phyloP scores from a whole-genome alignment of 2,113 vertebrate genomes.

The Chamaetylas fuelleborni region DNA sequence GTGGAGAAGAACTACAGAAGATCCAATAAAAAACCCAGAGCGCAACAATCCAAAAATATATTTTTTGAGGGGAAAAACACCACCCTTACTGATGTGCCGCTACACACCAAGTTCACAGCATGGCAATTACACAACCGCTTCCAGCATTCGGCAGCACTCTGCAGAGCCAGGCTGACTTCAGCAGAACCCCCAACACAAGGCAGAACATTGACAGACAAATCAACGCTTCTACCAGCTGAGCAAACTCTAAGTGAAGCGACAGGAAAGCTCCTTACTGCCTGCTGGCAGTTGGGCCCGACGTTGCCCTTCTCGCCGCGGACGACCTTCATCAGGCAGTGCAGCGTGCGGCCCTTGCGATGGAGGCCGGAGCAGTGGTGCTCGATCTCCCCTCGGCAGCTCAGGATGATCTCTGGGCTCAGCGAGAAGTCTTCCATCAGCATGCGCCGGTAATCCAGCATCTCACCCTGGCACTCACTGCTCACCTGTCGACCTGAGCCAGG shows the following conservation, averaged over 20 bases:
- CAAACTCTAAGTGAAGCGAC: fast-evolving
- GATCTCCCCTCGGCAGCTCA: conserved; percentile 92
- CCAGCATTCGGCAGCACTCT: background rate
- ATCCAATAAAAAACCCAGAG: background rate
- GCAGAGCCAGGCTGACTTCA: background rate
- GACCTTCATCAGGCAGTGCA: conserved; percentile 95
- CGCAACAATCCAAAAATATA: background rate
- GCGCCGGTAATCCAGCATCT: conserved; percentile 95
- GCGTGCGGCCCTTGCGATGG: conserved; percentile 92
- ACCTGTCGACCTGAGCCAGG: conserved; percentile 84
- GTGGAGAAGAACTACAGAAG: background rate
- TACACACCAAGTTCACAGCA: background rate
- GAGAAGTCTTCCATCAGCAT: conserved; percentile 99
- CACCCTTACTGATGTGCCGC: background rate
- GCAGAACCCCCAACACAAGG: fast-evolving
- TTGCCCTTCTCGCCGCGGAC: conserved; percentile 84
- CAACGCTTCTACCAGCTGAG: background rate
- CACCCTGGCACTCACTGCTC: conserved; percentile 94
- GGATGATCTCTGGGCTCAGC: conserved; percentile 93
- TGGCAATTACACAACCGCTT: background rate
- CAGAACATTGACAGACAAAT: fast-evolving
- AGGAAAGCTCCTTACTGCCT: conserved; percentile 80
- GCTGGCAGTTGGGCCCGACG: conserved; percentile 86
- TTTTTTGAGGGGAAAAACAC: background rate
- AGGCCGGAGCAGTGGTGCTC: conserved; percentile 93